Conservation (phyloP, 2,888 invertebrate species). For the Dioctria rufipes region DNA sequence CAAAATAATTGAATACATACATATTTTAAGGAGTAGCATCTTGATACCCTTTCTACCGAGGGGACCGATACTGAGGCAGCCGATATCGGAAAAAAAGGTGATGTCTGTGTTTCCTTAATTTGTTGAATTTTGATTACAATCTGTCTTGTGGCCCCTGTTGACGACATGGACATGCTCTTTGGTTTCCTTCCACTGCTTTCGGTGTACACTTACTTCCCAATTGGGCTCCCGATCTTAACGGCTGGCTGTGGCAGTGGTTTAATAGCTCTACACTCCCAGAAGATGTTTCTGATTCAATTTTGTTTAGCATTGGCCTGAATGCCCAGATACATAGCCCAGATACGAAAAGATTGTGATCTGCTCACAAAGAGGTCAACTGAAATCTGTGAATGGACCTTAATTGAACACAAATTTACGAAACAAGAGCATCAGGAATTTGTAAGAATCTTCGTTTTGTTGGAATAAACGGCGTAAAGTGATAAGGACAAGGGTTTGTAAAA, state of each 20-base stretch:
- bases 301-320: constrained; percentile 46
- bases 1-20: constrained; percentile 64
- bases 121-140: constrained; percentile 64
- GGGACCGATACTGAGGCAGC: constrained; percentile 14
- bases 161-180: background rate
- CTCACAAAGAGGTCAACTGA: constrained; percentile 29
- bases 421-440: constrained; percentile 20
- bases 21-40: constrained; percentile 60
- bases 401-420: constrained; percentile 41
- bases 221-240: constrained; percentile 6
- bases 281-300: constrained; percentile 29
- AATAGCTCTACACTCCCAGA: constrained; percentile 14
- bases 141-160: constrained; percentile 47
- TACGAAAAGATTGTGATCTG: constrained; percentile 31
- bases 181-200: background rate
- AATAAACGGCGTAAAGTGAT: too few species aligned
- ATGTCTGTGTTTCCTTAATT: constrained; percentile 64
- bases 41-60: constrained; percentile 54
- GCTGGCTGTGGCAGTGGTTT: constrained; percentile 1
- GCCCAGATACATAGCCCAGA: constrained; percentile 36
- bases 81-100: constrained; percentile 61
- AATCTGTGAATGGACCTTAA: constrained; percentile 48
- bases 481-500: too few species aligned
- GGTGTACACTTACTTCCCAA: constrained; percentile 1
- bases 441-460: background rate